Conservation (phyloP, 1,140 invertebrate species). For the fruit fly (Drosophila melanogaster) region DNA sequence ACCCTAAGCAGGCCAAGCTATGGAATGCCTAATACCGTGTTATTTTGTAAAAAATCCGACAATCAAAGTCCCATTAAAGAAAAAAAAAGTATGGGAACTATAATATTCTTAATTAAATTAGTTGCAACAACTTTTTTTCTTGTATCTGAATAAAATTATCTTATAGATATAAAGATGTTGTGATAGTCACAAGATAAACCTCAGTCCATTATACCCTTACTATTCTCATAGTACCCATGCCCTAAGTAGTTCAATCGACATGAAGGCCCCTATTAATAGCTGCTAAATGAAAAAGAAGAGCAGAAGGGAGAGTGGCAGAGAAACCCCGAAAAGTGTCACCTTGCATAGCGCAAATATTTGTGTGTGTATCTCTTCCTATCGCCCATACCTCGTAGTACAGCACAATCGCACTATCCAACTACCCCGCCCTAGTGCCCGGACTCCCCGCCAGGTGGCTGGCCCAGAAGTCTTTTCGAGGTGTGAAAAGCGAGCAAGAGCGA, state of each 20-base stretch:
- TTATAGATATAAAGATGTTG: too few species aligned
- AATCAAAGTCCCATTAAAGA: too few species aligned
- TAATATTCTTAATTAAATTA: too few species aligned
- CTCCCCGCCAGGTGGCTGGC: conserved; percentile 37
- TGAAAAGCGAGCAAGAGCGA: conserved; percentile 40
- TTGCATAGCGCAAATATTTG: conserved; percentile 66
- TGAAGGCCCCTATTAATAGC: conserved; percentile 31
- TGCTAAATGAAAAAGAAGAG: conserved; percentile 7
- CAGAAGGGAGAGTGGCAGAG: background rate
- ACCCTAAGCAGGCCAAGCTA: background rate
- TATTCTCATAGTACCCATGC: background rate
- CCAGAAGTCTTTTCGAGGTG: conserved; percentile 39
- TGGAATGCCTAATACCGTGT: conserved; percentile 5
- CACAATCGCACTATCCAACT: background rate
- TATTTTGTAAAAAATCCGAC: background rate
- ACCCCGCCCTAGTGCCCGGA: conserved; percentile 4
- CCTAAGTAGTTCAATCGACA: conserved; percentile 6
- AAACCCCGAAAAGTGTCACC: conserved; percentile 45
- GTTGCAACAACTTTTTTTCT: too few species aligned
- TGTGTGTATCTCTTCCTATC: conserved; percentile 33
- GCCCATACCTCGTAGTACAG: background rate
- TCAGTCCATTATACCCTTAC: too few species aligned
- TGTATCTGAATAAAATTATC: too few species aligned
- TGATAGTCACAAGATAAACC: too few species aligned
- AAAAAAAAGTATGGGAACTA: too few species aligned